Percentiles rank a stretch among this genome's conserved stretches.
These are phyloP conservation scores for Aricia artaxerxes DNA, from an alignment of 2,888 invertebrate genomes.

Conservation along the genomic window DNA sequence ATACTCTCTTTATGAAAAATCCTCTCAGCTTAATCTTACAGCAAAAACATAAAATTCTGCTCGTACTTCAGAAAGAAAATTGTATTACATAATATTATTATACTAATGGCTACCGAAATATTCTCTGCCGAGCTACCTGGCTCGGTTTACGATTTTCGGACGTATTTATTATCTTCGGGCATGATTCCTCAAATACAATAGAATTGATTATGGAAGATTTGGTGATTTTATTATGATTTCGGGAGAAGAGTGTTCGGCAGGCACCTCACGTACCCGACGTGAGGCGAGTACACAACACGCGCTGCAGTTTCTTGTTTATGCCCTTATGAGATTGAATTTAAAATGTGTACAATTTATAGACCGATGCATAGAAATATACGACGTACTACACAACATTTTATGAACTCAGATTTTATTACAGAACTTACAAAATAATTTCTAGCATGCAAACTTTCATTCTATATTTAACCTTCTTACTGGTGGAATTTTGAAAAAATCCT, in stretches of 20 bases:
- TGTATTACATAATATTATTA: background rate
- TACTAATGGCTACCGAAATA: background rate
- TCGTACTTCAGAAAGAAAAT: background rate
- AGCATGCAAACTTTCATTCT: too few relatives aligned
- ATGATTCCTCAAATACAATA: slow-evolving; percentile 21
- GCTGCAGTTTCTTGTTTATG: slow-evolving; percentile 18
- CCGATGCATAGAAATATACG: background rate
- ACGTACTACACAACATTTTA: background rate
- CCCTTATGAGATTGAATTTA: slow-evolving; percentile 26
- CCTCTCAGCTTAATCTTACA: background rate
- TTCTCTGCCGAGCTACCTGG: background rate
- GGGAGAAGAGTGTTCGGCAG: slow-evolving; percentile 4
- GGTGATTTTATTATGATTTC: slow-evolving; percentile 30
- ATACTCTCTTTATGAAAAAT: background rate
- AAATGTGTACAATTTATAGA: slow-evolving; percentile 19
- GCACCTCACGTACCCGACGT: slow-evolving; percentile 18
- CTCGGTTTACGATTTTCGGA: background rate
- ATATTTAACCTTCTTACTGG: too few relatives aligned
- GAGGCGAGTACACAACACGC: slow-evolving; percentile 10
- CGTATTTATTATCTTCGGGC: slow-evolving; percentile 9
- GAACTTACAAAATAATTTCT: too few relatives aligned
- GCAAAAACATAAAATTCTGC: background rate
- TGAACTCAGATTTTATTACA: background rate
- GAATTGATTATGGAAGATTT: slow-evolving; percentile 29
- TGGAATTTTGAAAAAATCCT: too few relatives aligned